Conservation (phyloP, 2,797 vertebrate species). For the Choloepus didactylus region DNA sequence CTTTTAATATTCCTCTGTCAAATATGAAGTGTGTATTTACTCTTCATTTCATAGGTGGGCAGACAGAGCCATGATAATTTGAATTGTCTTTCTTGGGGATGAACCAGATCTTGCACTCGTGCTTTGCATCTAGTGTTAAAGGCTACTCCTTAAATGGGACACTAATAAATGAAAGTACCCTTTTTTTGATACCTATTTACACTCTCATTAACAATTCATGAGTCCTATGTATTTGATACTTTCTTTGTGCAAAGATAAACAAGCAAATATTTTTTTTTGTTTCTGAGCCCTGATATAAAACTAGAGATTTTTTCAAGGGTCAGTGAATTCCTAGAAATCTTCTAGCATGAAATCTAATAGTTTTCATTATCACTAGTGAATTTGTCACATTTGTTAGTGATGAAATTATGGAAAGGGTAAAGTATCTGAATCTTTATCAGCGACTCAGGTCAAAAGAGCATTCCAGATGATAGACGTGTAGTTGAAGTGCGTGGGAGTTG, state of each 20-base stretch:
- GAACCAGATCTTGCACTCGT: background rate
- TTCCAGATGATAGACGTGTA: background rate
- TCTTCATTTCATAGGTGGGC: conserved; percentile 48
- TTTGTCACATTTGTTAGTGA: conserved; percentile 15
- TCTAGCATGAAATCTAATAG: background rate
- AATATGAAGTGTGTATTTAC: conserved; percentile 58
- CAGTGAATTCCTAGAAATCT: conserved; percentile 19
- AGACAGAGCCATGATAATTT: background rate
- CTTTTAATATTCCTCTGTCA: conserved; percentile 66
- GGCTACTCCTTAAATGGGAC: background rate
- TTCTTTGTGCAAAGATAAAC: conserved; percentile 65
- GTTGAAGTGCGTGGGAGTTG: background rate
- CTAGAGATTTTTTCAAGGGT: conserved; percentile 52
- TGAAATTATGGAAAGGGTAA: background rate
- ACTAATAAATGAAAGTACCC: background rate
- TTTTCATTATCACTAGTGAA: conserved; percentile 45
- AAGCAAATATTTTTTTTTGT: background rate
- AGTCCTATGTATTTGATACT: conserved; percentile 10
- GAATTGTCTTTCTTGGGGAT: background rate
- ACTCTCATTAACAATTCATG: conserved; percentile 61
- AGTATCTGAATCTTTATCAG: background rate
- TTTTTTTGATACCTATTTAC: background rate
- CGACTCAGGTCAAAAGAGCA: background rate
- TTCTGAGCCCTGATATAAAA: conserved; percentile 51
- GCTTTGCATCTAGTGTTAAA: background rate